Evolutionary conservation across 2,888 invertebrate genomes (phyloP), one percentile per base, ranked within the genome.

Genomic region (Nomada ruficornis): DNA sequence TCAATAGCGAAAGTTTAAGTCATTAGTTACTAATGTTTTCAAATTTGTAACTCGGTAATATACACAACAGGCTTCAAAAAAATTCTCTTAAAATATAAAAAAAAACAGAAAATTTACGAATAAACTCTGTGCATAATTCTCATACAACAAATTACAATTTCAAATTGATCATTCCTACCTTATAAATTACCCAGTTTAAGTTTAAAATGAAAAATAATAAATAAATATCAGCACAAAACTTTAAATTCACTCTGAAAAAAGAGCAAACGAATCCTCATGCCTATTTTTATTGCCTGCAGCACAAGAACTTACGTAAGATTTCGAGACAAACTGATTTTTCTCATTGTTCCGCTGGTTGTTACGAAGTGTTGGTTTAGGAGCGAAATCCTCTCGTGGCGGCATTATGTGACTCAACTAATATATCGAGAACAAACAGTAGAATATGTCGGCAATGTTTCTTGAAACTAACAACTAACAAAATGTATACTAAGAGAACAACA

Each of bases 301-400:
- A 20, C 10, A 15, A 23, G 23, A 82, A 92, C 92, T 92, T 92
- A 92, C 92, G 87, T 91, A 91, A 71, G 90, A 91, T 84, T 89
- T 88, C 36, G 90, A 86, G 86, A 84, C 44, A 86, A 86, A 86
- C 80, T 77, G 74, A 18, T 84, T 85, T 70, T 63, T 68, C 83
- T 79, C 68, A 71, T 63, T 72, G 65, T 29, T 44, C 55, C 65
- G 9, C 7, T 2, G 65, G 62, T 67, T 73, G 60, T 80, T 83
- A 73, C 90, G 91, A 68, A 91, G 90, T 78, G 90, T 91, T 63
- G 89, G 85, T 86, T 73, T 85, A 13, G 80, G 78, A 72, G 77
- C 68, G 80, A 85, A 65, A n/a, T 88, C 88, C 77, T 90, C 90
- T 78, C 77, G 86, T 26, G 90, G 89, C 65, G 89, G 76, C 70